Percentiles rank a stretch among this genome's conserved stretches.
These are phyloP conservation scores for Galemys pyrenaicus DNA, from an alignment of 2,113 vertebrate species.

Conservation along the genomic window DNA sequence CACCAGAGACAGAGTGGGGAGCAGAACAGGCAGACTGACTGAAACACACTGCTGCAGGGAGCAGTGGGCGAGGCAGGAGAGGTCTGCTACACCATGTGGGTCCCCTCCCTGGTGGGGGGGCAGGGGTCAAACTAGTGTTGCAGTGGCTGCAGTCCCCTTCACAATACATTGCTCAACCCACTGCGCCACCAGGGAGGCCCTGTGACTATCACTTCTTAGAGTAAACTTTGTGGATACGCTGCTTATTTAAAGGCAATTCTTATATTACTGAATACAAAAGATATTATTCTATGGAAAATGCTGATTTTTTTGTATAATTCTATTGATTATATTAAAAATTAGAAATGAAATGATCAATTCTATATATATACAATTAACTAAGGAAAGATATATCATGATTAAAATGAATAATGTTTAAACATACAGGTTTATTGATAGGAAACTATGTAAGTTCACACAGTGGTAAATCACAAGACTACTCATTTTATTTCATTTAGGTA, in stretches of 20 bases:
- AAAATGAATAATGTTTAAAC: conserved; percentile 28
- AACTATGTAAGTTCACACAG: neutral
- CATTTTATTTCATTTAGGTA: neutral
- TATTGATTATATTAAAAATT: neutral
- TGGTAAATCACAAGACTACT: neutral
- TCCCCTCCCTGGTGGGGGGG: too few species aligned
- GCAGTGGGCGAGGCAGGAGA: too few species aligned
- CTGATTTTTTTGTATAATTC: neutral
- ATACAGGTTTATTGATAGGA: neutral
- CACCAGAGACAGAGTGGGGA: too few species aligned
- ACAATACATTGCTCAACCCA: too few species aligned
- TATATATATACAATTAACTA: neutral
- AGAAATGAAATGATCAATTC: neutral
- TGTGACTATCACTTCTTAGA: neutral
- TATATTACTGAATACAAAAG: neutral
- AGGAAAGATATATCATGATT: neutral
- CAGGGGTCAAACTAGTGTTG: too few species aligned
- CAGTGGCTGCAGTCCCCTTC: too few species aligned
- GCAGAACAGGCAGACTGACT: too few species aligned
- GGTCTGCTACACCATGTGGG: too few species aligned
- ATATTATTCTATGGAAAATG: neutral
- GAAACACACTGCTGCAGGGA: too few species aligned
- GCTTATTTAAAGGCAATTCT: neutral
- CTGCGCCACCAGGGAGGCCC: too few species aligned
- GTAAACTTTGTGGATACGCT: neutral